Base-by-base conservation (phyloP, 2,113 vertebrate species). In the Zosterops hypoxanthus region DNA sequence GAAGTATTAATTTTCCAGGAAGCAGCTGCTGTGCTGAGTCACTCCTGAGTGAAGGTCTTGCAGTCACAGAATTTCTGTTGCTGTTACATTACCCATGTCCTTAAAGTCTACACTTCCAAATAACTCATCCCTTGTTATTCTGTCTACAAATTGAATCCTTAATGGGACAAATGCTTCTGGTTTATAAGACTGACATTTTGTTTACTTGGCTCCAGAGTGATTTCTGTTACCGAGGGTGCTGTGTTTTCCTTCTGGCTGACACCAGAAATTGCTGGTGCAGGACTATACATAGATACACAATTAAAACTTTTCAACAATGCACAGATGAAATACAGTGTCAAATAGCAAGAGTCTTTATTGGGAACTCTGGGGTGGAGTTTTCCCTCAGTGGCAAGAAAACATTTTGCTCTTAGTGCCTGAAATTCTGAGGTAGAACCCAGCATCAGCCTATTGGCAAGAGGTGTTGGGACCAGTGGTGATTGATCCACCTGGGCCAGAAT, bases 1-100 rank as follows among this genome's bases (percentile, higher is more conserved):
- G 70, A 61, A 57, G 46, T 85, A 84, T 61, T 76, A n/a, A 57
- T 95, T 85, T 89, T 84, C 73, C 78, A 53, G 91, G 91, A 61
- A 87, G 66, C 94, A 95, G 89, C 93, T 95, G 91, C 84, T 88
- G 70, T 84, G 84, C 93, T 90, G 84, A 95, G 90, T 91, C 50
- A 76, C 53, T 50, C 73, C 25, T 29, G 13, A 64, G 86, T 0
- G 0, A 55, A 71, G 73, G 49, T 68, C 89, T 77, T 75, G 57
- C 66, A 92, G 60, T 61, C 60, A 4, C 81, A 79, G 92, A 41
- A 0, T 66, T 92, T 95, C 75, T 83, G 36, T 80, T 46, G 5
- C 66, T 73, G 59, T 34, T 82, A 55, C 2, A 2, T 86, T 81
- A 31, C 46, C 3, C 1, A 8, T 44, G 82, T 63, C 70, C 66